These are phyloP conservation scores for Polymixis flavicincta DNA, from an alignment of 2,888 invertebrate genomes.

Conservation along the genomic window DNA sequence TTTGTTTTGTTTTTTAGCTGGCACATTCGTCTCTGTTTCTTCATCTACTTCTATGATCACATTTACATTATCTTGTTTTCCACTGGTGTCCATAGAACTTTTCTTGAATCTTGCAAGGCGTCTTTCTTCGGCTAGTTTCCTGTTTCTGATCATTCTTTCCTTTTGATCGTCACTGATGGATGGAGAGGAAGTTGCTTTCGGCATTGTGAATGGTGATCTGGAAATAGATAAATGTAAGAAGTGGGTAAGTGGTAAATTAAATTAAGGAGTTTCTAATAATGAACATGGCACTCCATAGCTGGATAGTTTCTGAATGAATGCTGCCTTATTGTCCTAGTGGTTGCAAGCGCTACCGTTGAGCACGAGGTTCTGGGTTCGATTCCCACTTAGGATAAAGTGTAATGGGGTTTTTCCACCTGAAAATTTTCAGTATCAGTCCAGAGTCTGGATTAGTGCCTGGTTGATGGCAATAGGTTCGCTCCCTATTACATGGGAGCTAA, in stretches of 20 bases:
- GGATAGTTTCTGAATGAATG: not conserved
- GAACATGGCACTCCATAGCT: not conserved
- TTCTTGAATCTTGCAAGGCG: slow-evolving; percentile 89
- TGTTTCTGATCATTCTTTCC: slow-evolving; percentile 93
- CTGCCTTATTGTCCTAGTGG: not conserved
- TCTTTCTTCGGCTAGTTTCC: slow-evolving; percentile 92
- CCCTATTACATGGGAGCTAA: no score
- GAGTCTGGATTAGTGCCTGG: not conserved
- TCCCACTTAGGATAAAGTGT: not conserved
- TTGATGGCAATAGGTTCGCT: no score
- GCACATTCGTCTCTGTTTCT: slow-evolving; percentile 36
- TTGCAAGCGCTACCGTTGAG: not conserved
- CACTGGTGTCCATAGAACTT: slow-evolving; percentile 45
- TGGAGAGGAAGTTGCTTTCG: slow-evolving; percentile 86
- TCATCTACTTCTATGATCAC: slow-evolving; percentile 51
- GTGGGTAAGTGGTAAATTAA: not conserved
- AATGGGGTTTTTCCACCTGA: not conserved
- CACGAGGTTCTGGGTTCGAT: not conserved
- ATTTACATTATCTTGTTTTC: slow-evolving; percentile 11
- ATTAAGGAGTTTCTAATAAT: not conserved
- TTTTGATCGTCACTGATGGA: slow-evolving; percentile 91
- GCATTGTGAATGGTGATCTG: slow-evolving; percentile 77
- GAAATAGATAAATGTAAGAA: slow-evolving; percentile 50
- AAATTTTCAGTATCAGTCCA: no score
- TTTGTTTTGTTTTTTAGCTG: slow-evolving; percentile 42